These are phyloP conservation scores for Megaustenia siamemsis DNA, from an alignment of 2,888 invertebrate genomes.

Conservation along the genomic window DNA sequence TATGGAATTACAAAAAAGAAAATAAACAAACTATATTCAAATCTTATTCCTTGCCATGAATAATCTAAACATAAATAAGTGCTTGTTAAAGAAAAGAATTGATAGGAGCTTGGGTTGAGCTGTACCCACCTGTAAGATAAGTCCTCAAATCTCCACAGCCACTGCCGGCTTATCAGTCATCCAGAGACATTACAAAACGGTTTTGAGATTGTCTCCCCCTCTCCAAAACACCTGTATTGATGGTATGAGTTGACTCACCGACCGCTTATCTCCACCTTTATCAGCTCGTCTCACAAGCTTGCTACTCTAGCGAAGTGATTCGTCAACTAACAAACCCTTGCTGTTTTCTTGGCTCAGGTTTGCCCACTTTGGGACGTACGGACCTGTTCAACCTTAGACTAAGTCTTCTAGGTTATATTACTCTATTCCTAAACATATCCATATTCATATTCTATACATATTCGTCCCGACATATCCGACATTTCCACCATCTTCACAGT, in stretches of 20 bases:
- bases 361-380: no score
- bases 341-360: no score
- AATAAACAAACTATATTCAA: not conserved
- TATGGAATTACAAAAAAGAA: no score
- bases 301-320: no score
- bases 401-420: no score
- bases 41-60: not conserved
- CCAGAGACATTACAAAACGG: not conserved
- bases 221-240: not conserved
- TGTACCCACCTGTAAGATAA: not conserved
- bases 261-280: not conserved
- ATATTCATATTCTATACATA: no score
- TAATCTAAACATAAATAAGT: not conserved
- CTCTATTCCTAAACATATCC: no score
- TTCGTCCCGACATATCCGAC: no score
- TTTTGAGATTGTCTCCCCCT: not conserved
- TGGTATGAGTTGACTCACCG: not conserved
- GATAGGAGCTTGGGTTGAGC: not conserved
- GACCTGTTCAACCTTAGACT: no score
- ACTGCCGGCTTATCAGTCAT: not conserved
- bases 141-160: not conserved
- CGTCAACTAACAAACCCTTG: no score
- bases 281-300: not conserved
- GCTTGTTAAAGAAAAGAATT: not conserved
- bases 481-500: no score